A percentile compares a stretch with the other conserved stretches of the same genome.
These are phyloP conservation scores for Tamias sibiricus DNA, from an alignment of 2,113 vertebrate species.

Conservation along the genomic window DNA sequence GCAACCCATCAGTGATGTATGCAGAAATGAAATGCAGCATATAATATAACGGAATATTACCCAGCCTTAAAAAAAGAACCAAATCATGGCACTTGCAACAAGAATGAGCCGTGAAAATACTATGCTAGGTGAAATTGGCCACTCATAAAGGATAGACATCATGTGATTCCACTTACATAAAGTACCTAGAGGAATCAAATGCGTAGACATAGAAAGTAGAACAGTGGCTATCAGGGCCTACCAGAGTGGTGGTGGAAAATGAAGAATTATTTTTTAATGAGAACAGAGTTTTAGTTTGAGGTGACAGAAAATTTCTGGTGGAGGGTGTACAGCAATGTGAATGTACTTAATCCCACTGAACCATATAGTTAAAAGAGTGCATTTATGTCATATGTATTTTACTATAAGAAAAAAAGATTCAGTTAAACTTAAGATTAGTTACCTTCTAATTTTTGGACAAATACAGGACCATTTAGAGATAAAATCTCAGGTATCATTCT, in stretches of 20 bases:
- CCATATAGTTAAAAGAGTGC: neutral
- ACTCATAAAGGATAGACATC: neutral
- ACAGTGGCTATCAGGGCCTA: neutral
- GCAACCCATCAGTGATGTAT: neutral
- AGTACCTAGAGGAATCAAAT: neutral
- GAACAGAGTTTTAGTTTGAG: neutral
- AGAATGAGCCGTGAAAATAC: neutral
- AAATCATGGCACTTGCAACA: neutral
- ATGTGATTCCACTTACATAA: neutral
- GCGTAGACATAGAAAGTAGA: neutral
- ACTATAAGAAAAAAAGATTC: neutral
- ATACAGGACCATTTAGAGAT: neutral
- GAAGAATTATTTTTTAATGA: neutral
- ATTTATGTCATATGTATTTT: neutral
- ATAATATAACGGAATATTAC: neutral
- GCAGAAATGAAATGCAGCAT: neutral
- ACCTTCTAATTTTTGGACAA: neutral
- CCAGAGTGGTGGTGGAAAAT: fast-evolving
- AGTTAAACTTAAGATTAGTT: neutral
- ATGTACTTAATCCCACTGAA: neutral
- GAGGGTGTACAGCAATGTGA: neutral
- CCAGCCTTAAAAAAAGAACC: neutral
- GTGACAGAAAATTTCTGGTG: neutral
- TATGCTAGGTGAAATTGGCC: neutral
- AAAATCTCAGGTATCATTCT: neutral